phyloP scores from a whole-genome alignment of 92 coral and sea anemone species.

The Pocillopora meandrina region DNA sequence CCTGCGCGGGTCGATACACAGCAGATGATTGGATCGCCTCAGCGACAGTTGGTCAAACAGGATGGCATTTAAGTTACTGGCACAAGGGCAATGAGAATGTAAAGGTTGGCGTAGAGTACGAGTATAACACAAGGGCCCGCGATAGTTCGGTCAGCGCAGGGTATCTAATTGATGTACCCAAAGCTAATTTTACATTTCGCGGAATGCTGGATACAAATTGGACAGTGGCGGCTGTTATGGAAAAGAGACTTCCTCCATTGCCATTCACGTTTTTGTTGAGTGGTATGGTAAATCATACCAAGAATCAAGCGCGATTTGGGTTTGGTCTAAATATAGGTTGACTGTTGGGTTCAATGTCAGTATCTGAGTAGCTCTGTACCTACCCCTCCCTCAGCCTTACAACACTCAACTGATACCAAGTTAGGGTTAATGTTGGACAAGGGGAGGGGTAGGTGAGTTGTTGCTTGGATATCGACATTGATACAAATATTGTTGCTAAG shows the following conservation, averaged over 20 bases:
- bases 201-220: conserved; percentile 99
- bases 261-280: conserved; percentile 91
- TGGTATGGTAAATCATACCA: conserved; percentile 92
- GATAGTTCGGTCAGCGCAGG: conserved; percentile 97
- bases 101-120: conserved; percentile 97
- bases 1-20: conserved; percentile 89
- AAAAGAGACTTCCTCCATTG: conserved; percentile 93
- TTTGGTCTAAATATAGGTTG: conserved; percentile 93
- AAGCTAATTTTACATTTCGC: conserved; percentile 91
- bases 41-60: conserved; percentile 91
- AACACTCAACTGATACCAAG: too few relatives aligned
- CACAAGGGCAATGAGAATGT: conserved; percentile 99
- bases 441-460: too few relatives aligned
- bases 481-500: too few relatives aligned
- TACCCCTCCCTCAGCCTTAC: too few relatives aligned
- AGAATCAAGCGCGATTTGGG: conserved; percentile 94
- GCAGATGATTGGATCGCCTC: conserved; percentile 83
- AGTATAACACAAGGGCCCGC: conserved; percentile 85
- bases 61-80: conserved; percentile 97
- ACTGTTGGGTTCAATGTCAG: background rate
- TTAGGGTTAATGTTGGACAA: too few relatives aligned
- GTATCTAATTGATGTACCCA: conserved; percentile 93
- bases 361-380: too few relatives aligned
- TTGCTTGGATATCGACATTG: too few relatives aligned
- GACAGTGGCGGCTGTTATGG: conserved; percentile 97